Percentiles rank a stretch among this genome's conserved stretches.
Evolutionary conservation across 2,888 invertebrate genomes (phyloP).

Genomic region (Tetranychus truncatus): DNA sequence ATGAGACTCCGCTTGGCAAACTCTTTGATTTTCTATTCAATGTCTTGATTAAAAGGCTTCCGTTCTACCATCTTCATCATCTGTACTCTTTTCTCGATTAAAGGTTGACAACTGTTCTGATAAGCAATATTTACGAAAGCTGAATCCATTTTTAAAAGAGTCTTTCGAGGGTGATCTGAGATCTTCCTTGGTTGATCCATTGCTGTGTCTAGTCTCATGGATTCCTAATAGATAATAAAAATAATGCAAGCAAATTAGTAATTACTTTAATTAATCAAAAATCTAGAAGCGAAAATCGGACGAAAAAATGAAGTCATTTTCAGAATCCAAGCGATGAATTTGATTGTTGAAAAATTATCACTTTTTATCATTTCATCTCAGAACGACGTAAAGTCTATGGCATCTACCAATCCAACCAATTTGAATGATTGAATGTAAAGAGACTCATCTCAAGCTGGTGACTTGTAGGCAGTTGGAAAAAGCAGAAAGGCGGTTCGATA

Average conservation of each 20-base stretch:
- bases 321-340: too few species aligned
- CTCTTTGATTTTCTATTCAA: too few species aligned
- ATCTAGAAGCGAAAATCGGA: not conserved
- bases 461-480: not conserved
- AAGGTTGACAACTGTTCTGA: not conserved
- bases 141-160: not conserved
- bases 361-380: too few species aligned
- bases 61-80: not conserved
- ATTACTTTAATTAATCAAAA: not conserved
- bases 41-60: not conserved
- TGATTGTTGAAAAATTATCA: too few species aligned
- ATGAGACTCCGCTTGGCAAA: too few species aligned
- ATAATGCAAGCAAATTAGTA: not conserved
- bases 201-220: conserved; percentile 1
- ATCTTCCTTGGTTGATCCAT: conserved; percentile 7
- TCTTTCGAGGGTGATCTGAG: not conserved
- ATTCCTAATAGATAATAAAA: not conserved
- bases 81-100: not conserved
- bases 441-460: not conserved
- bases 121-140: conserved; percentile 2
- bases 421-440: not conserved
- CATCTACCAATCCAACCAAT: not conserved
- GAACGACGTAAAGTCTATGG: too few species aligned
- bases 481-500: not conserved
- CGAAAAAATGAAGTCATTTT: not conserved